Base-by-base conservation (phyloP, 2,113 vertebrate species). In the Calonectris borealis region DNA sequence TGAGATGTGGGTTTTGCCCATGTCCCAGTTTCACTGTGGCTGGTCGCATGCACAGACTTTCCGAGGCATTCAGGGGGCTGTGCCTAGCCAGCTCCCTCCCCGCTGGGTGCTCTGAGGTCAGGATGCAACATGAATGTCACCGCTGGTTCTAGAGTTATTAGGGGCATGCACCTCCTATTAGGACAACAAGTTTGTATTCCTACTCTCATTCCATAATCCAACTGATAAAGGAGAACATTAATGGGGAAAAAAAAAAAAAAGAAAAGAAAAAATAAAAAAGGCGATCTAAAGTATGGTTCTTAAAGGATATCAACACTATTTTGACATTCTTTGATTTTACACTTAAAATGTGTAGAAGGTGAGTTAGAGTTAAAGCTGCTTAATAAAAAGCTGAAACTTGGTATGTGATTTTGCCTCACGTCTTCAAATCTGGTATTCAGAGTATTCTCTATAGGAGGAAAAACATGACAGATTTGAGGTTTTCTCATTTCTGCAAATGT, bases 31-130 rank as follows among this genome's bases (percentile, higher is more conserved):
- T 64, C 29, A 11, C 12, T 6, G 2, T 14, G 22, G 21, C 69
- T 73, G 20, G 6, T n/a, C 0, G 0, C 9, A 5, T 2, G 3
- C 16, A 26, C 4, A 70, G 40, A 6, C 4, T n/a, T 62, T 17
- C 32, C 48, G 32, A 34, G 16, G 31, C 20, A 7, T 14, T 12
- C 36, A 4, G 6, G 13, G 15, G 13, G 9, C 36, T 81, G 22
- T 31, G 46, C 27, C 7, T 5, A 10, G 36, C 16, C 48, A 42
- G 27, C 2, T 6, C 29, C 32, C 32, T 52, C 29, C 29, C 8
- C 0, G 0, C 2, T 8, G 16, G 36, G 16, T 34, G 44, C 57
- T 42, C 19, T 31, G 31, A 76, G 29, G 13, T 44, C 32, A 54
- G 40, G 31, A 16, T 27, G 6, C 44, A 54, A 22, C 12, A 15